Percentiles rank a stretch among this genome's conserved stretches.
Conservation (phyloP, 2,888 invertebrate species). For the Dermolepida albohirtum region DNA sequence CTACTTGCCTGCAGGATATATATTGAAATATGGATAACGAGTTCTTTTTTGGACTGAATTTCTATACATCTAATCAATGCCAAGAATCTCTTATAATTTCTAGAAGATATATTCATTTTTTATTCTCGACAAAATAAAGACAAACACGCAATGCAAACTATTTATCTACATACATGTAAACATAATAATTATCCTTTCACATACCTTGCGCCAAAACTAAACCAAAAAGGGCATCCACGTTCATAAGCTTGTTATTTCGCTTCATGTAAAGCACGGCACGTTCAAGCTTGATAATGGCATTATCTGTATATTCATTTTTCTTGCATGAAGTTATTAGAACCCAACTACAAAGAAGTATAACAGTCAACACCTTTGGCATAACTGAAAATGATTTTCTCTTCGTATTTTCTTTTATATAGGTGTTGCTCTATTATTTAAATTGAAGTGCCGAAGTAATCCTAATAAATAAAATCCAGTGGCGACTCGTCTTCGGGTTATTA, state of each 20-base stretch:
- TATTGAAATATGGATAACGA: too few relatives aligned
- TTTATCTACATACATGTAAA: too few relatives aligned
- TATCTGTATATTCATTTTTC: conserved; percentile 25
- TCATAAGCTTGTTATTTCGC: conserved; percentile 58
- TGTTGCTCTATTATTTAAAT: conserved; percentile 17
- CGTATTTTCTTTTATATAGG: conserved; percentile 42
- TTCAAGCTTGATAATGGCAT: conserved; percentile 47
- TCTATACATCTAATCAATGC: too few relatives aligned
- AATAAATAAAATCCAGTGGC: conserved; percentile 14
- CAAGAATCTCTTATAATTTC: too few relatives aligned
- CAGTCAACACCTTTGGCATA: conserved; percentile 39
- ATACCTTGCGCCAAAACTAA: conserved; percentile 62
- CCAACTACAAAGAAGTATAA: conserved; percentile 18
- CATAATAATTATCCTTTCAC: neutral
- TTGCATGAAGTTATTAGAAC: neutral
- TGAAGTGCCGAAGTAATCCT: conserved; percentile 13
- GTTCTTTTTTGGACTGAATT: too few relatives aligned
- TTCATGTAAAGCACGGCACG: conserved; percentile 57
- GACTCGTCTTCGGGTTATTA: conserved; percentile 4
- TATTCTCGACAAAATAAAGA: too few relatives aligned
- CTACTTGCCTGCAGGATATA: too few relatives aligned
- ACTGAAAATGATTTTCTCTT: conserved; percentile 41
- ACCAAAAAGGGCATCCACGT: conserved; percentile 61
- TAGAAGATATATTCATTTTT: too few relatives aligned
- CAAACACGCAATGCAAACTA: too few relatives aligned